These are phyloP conservation scores for Sorex maritimensis DNA, from an alignment of 2,797 vertebrate species.

Conservation along the genomic window DNA sequence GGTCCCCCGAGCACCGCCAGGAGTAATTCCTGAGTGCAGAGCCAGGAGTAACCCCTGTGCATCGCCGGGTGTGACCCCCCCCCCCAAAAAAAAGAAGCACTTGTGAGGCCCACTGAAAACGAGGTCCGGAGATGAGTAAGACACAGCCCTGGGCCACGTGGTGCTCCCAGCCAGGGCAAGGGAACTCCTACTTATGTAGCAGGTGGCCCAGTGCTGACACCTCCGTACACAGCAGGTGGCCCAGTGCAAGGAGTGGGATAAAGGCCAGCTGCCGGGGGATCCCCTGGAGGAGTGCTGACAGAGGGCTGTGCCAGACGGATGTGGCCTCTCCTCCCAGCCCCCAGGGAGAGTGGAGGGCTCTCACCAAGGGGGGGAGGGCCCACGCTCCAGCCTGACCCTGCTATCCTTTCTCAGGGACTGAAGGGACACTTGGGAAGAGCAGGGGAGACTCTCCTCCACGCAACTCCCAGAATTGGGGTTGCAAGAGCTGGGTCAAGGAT, in stretches of 20 bases:
- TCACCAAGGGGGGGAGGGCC: too few relatives aligned
- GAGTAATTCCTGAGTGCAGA: too few relatives aligned
- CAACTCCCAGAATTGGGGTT: background rate
- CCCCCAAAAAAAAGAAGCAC: background rate
- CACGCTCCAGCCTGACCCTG: too few relatives aligned
- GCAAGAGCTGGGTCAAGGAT: background rate
- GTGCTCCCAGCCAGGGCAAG: background rate
- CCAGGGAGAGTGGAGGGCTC: too few relatives aligned
- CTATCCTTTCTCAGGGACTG: too few relatives aligned
- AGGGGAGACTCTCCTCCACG: background rate
- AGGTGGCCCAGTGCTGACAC: background rate
- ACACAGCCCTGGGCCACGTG: constrained; percentile 7
- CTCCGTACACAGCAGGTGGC: background rate
- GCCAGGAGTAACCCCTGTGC: too few relatives aligned
- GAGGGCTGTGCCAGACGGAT: too few relatives aligned
- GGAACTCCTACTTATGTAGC: background rate
- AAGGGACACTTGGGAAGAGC: too few relatives aligned
- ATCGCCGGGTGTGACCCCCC: too few relatives aligned
- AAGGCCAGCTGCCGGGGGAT: background rate
- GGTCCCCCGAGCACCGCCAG: too few relatives aligned
- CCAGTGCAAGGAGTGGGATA: background rate
- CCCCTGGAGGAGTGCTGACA: background rate
- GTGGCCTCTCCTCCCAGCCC: too few relatives aligned
- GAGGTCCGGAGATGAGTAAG: background rate
- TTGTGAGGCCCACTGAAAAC: constrained; percentile 15